These are phyloP conservation scores for Aethes cnicana DNA, from an alignment of 2,888 invertebrate genomes.

Conservation along the genomic window DNA sequence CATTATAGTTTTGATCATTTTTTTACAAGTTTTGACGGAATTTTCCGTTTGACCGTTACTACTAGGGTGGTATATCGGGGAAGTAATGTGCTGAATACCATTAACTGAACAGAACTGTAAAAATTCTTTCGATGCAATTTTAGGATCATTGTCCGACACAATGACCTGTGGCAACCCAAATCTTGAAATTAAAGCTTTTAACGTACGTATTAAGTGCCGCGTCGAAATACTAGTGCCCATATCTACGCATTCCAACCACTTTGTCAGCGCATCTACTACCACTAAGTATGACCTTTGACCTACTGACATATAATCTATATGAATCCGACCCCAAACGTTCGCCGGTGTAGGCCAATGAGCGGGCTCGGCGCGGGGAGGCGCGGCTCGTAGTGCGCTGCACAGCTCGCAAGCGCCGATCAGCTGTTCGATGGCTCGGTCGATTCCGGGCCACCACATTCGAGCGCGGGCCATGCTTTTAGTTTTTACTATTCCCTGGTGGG, in stretches of 20 bases:
- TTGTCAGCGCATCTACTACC: neutral
- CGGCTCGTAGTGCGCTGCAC: constrained; percentile 11
- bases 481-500: neutral
- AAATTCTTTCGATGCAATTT: constrained; percentile 34
- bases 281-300: constrained; percentile 18
- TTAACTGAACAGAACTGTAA: constrained; percentile 31
- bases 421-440: constrained; percentile 7
- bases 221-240: constrained; percentile 21
- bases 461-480: constrained; percentile 3
- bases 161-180: constrained; percentile 29
- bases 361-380: constrained; percentile 2
- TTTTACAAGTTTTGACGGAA: constrained; percentile 18
- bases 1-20: constrained; percentile 4
- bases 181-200: neutral
- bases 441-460: constrained; percentile 3
- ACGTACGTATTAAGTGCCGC: neutral
- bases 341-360: constrained; percentile 29
- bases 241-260: constrained; percentile 13
- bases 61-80: constrained; percentile 35
- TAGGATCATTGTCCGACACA: constrained; percentile 37
- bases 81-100: constrained; percentile 35
- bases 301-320: constrained; percentile 34
- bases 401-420: constrained; percentile 8
- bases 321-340: constrained; percentile 29
- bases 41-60: constrained; percentile 31